Conservation (phyloP, 2,797 vertebrate genomes). For the Acrocephalus scirpaceus region DNA sequence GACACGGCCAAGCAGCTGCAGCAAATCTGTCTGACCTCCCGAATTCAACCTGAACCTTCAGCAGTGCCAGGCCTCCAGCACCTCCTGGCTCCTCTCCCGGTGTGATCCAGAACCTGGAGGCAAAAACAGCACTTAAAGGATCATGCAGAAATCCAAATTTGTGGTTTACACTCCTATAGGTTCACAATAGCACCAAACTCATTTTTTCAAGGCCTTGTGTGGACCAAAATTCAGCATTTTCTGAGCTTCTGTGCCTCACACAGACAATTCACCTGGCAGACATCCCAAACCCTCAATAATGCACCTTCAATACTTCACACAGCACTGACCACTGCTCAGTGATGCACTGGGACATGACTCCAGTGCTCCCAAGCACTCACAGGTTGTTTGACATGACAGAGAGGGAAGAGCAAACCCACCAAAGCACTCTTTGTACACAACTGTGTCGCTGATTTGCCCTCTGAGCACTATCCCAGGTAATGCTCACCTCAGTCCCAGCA, state of each 20-base stretch:
- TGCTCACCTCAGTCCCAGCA: neutral
- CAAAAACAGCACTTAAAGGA: accelerated
- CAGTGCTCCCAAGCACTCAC: neutral
- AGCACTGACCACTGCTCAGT: accelerated
- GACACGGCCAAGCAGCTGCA: neutral
- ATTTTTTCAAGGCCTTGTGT: accelerated
- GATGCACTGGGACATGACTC: accelerated
- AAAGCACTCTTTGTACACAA: neutral
- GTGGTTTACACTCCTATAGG: neutral
- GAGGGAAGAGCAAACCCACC: neutral
- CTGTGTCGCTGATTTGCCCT: accelerated
- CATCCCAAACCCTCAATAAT: neutral
- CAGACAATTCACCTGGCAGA: neutral
- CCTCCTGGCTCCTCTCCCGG: neutral
- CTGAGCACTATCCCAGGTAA: neutral
- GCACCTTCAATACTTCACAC: neutral
- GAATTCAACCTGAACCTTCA: neutral
- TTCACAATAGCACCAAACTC: accelerated
- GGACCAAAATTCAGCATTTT: neutral
- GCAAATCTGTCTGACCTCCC: neutral
- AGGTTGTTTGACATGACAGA: neutral
- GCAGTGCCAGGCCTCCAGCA: neutral
- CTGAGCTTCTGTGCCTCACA: neutral
- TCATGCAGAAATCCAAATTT: neutral
- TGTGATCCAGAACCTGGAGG: neutral